phyloP scores from a whole-genome alignment of 2,797 vertebrate genomes.

The Gallinago solitaria region DNA sequence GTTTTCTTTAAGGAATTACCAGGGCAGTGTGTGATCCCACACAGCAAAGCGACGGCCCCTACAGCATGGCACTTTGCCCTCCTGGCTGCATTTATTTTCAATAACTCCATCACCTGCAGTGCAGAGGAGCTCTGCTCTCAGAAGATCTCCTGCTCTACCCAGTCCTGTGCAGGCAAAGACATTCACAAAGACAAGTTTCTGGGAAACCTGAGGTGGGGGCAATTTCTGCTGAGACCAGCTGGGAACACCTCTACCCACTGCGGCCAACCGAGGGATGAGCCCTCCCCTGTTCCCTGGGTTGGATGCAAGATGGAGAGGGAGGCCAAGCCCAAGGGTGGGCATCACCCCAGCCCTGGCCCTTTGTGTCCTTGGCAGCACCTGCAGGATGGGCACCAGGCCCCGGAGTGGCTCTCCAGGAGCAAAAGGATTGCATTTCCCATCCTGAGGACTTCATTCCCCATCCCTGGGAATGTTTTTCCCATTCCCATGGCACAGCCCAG shows the following conservation, averaged over 20 bases:
- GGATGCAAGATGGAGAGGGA: neutral
- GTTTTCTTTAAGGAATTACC: neutral
- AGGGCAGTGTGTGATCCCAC: neutral
- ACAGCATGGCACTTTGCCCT: neutral
- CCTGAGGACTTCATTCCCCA: neutral
- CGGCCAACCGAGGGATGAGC: accelerated
- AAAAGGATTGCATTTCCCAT: neutral
- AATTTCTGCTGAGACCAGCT: neutral
- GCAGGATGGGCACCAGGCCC: accelerated
- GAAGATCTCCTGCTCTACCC: neutral
- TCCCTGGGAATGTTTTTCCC: neutral
- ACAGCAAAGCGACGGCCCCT: neutral
- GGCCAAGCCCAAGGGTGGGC: neutral
- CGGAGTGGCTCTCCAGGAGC: neutral
- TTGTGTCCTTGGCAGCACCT: neutral
- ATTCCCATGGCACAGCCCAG: neutral
- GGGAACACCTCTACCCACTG: neutral
- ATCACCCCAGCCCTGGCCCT: neutral
- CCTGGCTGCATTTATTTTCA: neutral
- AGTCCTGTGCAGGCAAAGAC: too few species aligned
- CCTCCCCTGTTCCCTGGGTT: neutral
- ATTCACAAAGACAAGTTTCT: neutral
- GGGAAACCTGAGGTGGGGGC: neutral
- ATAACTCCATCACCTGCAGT: neutral
- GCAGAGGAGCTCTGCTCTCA: neutral